Percentiles rank a stretch among this genome's conserved stretches.
phyloP scores from a whole-genome alignment of 2,888 invertebrate species.

The Drosophila algonquin region DNA sequence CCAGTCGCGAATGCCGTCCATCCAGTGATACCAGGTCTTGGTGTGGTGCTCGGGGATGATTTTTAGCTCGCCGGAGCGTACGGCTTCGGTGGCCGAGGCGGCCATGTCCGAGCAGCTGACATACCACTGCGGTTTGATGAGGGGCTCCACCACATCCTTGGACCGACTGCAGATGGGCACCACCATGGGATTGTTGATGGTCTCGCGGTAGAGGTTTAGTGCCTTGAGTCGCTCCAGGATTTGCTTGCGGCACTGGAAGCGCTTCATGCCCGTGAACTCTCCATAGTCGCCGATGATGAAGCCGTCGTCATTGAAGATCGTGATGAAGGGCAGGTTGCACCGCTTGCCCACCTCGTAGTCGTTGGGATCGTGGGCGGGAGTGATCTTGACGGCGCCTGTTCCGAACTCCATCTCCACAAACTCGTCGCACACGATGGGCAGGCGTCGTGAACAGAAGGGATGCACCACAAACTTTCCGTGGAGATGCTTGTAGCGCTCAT shows the following conservation, averaged over 20 bases:
- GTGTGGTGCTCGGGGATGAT: conserved; percentile 96
- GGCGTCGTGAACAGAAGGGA: conserved; percentile 92
- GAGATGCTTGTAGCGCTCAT: conserved; percentile 91
- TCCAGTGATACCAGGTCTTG: conserved; percentile 98
- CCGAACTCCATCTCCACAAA: conserved; percentile 98
- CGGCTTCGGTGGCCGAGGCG: conserved; percentile 91
- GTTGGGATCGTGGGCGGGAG: conserved; percentile 98
- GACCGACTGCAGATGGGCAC: conserved; percentile 98
- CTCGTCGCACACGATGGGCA: conserved; percentile 96
- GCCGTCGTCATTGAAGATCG: conserved; percentile 96
- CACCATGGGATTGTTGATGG: conserved; percentile 96
- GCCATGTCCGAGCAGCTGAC: conserved; percentile 96
- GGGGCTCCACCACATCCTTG: conserved; percentile 98
- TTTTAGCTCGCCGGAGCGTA: conserved; percentile 91
- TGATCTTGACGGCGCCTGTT: conserved; percentile 99
- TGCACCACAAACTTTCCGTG: conserved; percentile 93
- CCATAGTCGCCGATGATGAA: conserved; percentile 91
- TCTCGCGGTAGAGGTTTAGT: conserved; percentile 90
- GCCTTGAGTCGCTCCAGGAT: conserved; percentile 91
- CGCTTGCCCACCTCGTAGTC: conserved; percentile 98
- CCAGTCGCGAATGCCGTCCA: conserved; percentile 98
- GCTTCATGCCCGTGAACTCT: conserved; percentile 92
- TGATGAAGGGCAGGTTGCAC: conserved; percentile 93
- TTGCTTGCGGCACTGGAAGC: conserved; percentile 94
- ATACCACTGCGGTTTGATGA: conserved; percentile 98